Evolutionary conservation across 2,888 invertebrate genomes (phyloP).

Genomic region (Drosophila picticornis): DNA sequence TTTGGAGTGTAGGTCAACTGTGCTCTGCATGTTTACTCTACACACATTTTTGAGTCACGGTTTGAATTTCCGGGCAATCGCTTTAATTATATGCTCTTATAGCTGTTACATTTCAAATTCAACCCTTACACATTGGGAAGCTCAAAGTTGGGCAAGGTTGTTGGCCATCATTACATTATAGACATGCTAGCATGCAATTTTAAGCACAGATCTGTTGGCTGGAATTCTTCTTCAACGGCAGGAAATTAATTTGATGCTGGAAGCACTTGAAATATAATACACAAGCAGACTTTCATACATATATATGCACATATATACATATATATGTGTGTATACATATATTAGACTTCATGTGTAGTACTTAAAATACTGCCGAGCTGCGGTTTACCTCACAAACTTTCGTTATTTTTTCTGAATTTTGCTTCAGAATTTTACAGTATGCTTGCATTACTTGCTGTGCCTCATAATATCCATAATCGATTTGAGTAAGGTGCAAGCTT

Average conservation of each 20-base stretch:
- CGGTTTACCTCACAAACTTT: slow-evolving; percentile 13
- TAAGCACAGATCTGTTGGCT: neutral
- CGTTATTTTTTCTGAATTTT: slow-evolving; percentile 2
- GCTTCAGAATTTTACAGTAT: slow-evolving; percentile 2
- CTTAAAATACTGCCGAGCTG: neutral
- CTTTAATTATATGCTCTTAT: neutral
- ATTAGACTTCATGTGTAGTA: neutral
- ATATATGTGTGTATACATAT: neutral
- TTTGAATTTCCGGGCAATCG: slow-evolving; percentile 2
- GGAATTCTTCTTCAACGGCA: neutral
- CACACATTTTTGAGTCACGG: slow-evolving; percentile 33
- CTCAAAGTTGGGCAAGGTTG: neutral
- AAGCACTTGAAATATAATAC: neutral
- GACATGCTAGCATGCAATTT: neutral
- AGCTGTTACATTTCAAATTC: neutral
- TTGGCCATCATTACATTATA: neutral
- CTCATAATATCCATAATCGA: slow-evolving; percentile 35
- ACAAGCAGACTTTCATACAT: neutral
- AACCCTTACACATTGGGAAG: neutral
- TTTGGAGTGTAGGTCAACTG: neutral
- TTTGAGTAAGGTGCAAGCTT: slow-evolving; percentile 12
- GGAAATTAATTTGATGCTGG: neutral
- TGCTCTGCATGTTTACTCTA: slow-evolving; percentile 16
- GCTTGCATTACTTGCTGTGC: neutral
- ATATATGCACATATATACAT: neutral